phyloP scores from a whole-genome alignment of 2,113 vertebrate genomes.

The Phrynocephalus versicolor region DNA sequence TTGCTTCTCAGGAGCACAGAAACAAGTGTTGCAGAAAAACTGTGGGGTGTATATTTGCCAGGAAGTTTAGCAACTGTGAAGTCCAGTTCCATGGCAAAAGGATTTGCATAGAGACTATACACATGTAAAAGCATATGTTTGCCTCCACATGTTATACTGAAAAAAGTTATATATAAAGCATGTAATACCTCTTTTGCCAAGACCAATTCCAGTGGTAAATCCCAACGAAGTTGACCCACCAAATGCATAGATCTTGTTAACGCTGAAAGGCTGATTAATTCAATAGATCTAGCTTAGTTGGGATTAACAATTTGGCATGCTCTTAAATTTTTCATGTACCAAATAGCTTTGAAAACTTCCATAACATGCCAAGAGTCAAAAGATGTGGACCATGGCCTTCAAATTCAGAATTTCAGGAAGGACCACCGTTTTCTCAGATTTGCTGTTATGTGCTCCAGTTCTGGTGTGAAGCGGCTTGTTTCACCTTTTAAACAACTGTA shows the following conservation, averaged over 20 bases:
- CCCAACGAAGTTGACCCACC: too few species aligned
- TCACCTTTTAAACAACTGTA: slow-evolving; percentile 44
- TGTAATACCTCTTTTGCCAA: too few species aligned
- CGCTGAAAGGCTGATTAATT: too few species aligned
- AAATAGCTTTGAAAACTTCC: not conserved
- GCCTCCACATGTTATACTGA: not conserved
- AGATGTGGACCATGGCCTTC: not conserved
- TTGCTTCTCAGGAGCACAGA: not conserved
- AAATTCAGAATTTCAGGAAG: not conserved
- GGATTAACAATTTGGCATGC: too few species aligned
- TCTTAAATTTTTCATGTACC: not conserved
- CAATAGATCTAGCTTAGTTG: too few species aligned
- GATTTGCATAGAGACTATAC: not conserved
- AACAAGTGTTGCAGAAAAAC: not conserved
- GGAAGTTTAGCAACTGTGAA: not conserved
- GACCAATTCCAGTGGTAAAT: too few species aligned
- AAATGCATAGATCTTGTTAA: too few species aligned
- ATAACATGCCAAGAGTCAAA: not conserved
- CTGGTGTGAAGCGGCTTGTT: slow-evolving; percentile 25
- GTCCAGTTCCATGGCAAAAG: not conserved
- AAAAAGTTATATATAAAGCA: not conserved
- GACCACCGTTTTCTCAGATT: slow-evolving; percentile 33
- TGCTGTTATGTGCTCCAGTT: not conserved
- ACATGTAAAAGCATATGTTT: not conserved
- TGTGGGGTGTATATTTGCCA: not conserved